Evolutionary conservation across 1,140 invertebrate species (phyloP).

Genomic region (Tachypleus tridentatus): DNA sequence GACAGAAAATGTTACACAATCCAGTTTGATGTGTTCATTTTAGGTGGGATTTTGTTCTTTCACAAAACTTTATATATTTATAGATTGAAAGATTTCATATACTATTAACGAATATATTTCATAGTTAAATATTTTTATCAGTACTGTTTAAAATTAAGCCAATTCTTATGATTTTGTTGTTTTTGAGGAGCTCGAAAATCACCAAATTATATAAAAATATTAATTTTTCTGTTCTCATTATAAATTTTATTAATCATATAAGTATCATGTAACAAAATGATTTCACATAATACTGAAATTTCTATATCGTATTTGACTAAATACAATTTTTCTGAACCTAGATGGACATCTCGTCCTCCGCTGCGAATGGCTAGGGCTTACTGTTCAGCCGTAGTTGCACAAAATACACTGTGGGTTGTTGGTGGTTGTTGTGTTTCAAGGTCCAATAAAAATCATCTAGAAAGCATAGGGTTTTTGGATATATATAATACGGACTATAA

Average conservation of each 20-base stretch:
- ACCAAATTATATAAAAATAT: constrained; percentile 5
- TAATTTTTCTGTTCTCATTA: not conserved
- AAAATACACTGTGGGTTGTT: constrained; percentile 8
- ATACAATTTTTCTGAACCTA: not conserved
- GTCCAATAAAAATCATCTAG: too few species aligned
- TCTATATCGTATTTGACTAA: not conserved
- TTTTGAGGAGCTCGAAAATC: not conserved
- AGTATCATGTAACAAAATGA: not conserved
- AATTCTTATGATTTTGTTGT: not conserved
- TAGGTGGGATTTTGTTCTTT: too few species aligned
- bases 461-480: too few species aligned
- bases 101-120: too few species aligned
- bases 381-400: constrained; percentile 4
- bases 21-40: too few species aligned
- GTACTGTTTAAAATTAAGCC: too few species aligned
- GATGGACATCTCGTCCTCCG: constrained; percentile 13
- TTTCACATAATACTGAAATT: not conserved
- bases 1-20: too few species aligned
- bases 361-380: constrained; percentile 11
- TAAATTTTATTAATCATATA: not conserved
- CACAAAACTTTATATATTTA: too few species aligned
- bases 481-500: too few species aligned
- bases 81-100: too few species aligned
- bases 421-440: not conserved
- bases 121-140: too few species aligned